Evolutionary conservation across 2,888 invertebrate species (phyloP), one percentile per base, ranked within the genome.

Genomic region (Hedychridium roseum): DNA sequence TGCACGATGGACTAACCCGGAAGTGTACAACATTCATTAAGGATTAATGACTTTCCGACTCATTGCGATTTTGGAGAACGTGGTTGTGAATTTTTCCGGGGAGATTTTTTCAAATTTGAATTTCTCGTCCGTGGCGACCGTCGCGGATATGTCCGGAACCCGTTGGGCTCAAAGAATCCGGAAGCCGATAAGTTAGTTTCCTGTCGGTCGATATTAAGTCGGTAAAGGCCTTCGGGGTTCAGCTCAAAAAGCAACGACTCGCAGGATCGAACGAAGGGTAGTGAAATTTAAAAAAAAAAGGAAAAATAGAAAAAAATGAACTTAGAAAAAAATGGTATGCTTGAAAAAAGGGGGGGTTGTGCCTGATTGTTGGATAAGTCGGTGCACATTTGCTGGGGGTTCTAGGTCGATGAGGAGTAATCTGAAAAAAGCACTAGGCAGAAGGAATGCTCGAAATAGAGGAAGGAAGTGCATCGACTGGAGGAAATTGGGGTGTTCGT

Each of bases 381-480:
- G n/a, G n/a, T n/a, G n/a, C n/a, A n/a, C n/a, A n/a, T n/a, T n/a
- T n/a, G n/a, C n/a, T n/a, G n/a, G n/a, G n/a, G n/a, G n/a, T n/a
- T n/a, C n/a, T n/a, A n/a, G n/a, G n/a, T n/a, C n/a, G n/a, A n/a
- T n/a, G n/a, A n/a, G n/a, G n/a, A n/a, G n/a, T n/a, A n/a, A n/a
- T n/a, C n/a, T n/a, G n/a, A n/a, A n/a, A n/a, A n/a, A n/a, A n/a
- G n/a, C n/a, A n/a, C n/a, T n/a, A 20, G 51, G 27, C 26, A 42
- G 35, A 34, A 44, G 30, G 32, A 53, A 51, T 54, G 23, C 43
- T 50, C 36, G 54, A 54, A 64, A 66, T 62, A 48, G 51, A 60
- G 70, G 64, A 66, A 69, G 70, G 64, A 68, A 70, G 55, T 57
- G 63, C 62, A 68, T 71, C 59, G 67, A 57, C 53, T 52, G 59